Evolutionary conservation across 1,140 invertebrate species (phyloP).

Genomic region (Plodia interpunctella): DNA sequence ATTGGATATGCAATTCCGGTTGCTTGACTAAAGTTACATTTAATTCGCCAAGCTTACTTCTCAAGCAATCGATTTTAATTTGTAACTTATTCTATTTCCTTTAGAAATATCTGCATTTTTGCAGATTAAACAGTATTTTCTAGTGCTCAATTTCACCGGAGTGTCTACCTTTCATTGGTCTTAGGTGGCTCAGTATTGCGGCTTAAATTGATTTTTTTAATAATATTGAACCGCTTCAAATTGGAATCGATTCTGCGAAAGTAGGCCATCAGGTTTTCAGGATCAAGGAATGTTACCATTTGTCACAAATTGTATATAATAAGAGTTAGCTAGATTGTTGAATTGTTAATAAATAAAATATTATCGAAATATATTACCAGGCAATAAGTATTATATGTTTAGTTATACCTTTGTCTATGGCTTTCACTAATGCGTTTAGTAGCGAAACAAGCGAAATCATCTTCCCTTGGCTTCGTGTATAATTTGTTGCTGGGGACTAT

Average conservation of each 20-base stretch:
- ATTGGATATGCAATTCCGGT: too few species aligned
- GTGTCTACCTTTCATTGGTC: slow-evolving; percentile 1
- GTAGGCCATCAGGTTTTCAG: slow-evolving; percentile 9
- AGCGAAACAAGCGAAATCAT: too few species aligned
- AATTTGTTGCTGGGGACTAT: neutral
- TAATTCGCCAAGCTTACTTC: neutral
- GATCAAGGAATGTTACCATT: slow-evolving; percentile 45
- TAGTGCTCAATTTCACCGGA: neutral
- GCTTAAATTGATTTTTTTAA: neutral
- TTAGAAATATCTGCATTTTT: too few species aligned
- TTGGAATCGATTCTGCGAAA: neutral
- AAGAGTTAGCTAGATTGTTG: slow-evolving; percentile 54
- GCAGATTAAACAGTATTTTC: neutral
- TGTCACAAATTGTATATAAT: slow-evolving; percentile 58
- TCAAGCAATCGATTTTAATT: neutral
- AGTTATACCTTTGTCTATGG: neutral
- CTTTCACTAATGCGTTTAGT: too few species aligned
- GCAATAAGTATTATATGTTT: neutral
- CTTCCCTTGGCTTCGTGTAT: neutral
- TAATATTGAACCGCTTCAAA: neutral
- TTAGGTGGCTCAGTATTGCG: neutral
- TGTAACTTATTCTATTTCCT: neutral
- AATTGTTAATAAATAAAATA: slow-evolving; percentile 40
- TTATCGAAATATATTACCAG: slow-evolving; percentile 13
- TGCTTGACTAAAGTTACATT: too few species aligned